Evolutionary conservation across 2,113 vertebrate species (phyloP).

Genomic region (Indri indri): DNA sequence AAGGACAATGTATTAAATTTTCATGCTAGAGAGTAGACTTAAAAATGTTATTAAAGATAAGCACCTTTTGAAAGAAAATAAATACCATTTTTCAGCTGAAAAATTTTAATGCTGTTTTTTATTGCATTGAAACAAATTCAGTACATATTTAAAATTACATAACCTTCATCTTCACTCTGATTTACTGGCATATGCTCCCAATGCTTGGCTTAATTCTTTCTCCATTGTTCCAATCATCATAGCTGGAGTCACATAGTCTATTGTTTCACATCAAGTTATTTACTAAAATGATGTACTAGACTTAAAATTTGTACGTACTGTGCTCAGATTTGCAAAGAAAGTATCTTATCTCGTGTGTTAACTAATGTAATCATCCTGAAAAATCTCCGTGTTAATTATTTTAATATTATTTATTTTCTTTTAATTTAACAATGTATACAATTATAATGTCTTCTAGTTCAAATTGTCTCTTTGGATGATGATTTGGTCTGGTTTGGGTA

Average conservation of each 20-base stretch:
- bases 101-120: background rate
- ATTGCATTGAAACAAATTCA: background rate
- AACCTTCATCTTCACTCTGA: background rate
- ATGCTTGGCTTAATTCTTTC: background rate
- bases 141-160: background rate
- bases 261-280: background rate
- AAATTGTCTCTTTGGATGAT: background rate
- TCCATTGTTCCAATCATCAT: background rate
- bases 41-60: background rate
- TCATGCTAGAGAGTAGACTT: background rate
- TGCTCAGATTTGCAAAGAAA: background rate
- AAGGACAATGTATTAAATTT: constrained; percentile 5
- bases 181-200: background rate
- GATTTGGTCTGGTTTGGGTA: background rate
- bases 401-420: background rate
- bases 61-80: background rate
- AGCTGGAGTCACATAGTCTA: background rate
- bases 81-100: background rate
- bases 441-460: background rate
- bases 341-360: background rate
- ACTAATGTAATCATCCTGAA: background rate
- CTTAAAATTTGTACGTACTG: background rate
- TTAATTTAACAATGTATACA: background rate
- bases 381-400: background rate
- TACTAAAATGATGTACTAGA: background rate